Evolutionary conservation across 2,888 invertebrate genomes (phyloP).

Genomic region (Idaea aversata): DNA sequence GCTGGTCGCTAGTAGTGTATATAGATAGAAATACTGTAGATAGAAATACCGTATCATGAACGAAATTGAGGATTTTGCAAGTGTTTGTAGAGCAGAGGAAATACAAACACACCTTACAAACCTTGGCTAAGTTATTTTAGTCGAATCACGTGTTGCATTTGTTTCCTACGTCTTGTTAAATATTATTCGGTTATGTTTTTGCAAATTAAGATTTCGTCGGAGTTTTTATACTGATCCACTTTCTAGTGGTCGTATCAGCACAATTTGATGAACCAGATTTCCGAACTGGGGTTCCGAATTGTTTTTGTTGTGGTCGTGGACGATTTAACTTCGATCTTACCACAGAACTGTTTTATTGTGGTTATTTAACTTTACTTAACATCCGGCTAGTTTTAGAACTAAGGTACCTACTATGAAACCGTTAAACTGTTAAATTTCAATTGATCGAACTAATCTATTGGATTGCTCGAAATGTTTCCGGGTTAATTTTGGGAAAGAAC

Average conservation of each 20-base stretch:
- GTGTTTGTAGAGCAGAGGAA: no score
- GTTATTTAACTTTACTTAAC: conserved; percentile 45
- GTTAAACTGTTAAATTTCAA: not conserved
- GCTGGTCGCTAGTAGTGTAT: no score
- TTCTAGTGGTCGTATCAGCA: not conserved
- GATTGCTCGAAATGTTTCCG: not conserved
- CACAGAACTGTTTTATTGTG: conserved; percentile 50
- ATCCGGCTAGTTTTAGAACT: conserved; percentile 9
- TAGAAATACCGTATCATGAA: no score
- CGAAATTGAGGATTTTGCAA: no score
- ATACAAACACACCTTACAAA: no score
- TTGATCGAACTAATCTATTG: not conserved
- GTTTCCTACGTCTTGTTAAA: no score
- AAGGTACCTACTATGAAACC: not conserved
- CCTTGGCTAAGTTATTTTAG: no score
- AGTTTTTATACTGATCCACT: not conserved
- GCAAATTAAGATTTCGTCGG: not conserved
- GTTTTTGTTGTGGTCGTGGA: conserved; percentile 10
- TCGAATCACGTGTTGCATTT: no score
- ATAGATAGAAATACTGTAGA: no score
- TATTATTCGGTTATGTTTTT: not conserved
- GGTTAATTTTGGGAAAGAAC: conserved; percentile 5
- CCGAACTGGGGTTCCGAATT: not conserved
- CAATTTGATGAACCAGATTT: not conserved
- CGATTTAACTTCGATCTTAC: conserved; percentile 42